Percentiles rank a stretch among this genome's conserved stretches.
Conservation (phyloP, 2,113 vertebrate genomes). For the Sapayoa aenigma region DNA sequence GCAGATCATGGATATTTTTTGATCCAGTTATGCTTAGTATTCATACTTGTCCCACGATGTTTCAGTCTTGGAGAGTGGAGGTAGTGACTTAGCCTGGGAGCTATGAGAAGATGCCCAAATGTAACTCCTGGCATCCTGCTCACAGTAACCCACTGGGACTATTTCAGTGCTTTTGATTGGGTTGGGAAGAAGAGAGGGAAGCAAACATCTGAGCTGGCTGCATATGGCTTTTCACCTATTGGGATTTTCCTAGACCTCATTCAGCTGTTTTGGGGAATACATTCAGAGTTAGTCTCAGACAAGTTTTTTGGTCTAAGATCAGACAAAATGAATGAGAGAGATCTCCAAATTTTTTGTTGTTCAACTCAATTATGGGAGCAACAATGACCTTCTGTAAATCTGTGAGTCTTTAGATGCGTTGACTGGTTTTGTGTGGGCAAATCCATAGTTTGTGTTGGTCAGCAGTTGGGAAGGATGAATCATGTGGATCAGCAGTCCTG, state of each 20-base stretch:
- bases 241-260: not conserved
- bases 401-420: not conserved
- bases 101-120: not conserved
- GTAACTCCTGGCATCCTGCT: not conserved
- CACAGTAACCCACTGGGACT: not conserved
- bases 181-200: not conserved
- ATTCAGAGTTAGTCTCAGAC: not conserved
- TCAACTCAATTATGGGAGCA: not conserved
- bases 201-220: not conserved
- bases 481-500: not conserved
- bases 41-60: not conserved
- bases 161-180: not conserved
- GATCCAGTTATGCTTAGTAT: not conserved
- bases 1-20: rapidly evolving
- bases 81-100: not conserved
- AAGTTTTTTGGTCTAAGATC: not conserved
- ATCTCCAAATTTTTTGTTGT: not conserved
- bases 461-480: not conserved
- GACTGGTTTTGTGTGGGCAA: not conserved
- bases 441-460: not conserved
- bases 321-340: not conserved
- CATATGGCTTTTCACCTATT: not conserved
- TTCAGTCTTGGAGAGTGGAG: not conserved
- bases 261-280: not conserved
- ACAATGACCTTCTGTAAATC: not conserved